Evolutionary conservation across 2,113 vertebrate species (phyloP).

Genomic region (Halichoeres trimaculatus): DNA sequence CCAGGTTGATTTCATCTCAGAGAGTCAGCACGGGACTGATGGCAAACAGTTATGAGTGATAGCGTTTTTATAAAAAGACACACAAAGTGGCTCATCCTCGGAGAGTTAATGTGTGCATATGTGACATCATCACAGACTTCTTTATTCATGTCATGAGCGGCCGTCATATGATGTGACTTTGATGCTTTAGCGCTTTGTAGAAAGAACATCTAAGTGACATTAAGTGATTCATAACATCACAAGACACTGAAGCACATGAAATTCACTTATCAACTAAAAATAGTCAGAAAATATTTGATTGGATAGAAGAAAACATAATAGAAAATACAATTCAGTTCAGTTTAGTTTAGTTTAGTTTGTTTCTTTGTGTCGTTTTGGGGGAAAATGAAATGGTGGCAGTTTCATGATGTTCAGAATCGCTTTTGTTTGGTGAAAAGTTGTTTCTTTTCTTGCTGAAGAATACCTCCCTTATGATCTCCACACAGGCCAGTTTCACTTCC

Average conservation of each 20-base stretch:
- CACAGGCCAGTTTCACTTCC: conserved; percentile 16
- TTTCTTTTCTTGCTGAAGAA: conserved; percentile 3
- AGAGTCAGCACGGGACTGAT: neutral
- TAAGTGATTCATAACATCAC: conserved; percentile 30
- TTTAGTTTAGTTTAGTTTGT: neutral
- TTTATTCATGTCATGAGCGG: conserved; percentile 5
- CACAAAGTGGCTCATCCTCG: neutral
- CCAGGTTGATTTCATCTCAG: neutral
- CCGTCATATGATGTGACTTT: conserved; percentile 9
- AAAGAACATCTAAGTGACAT: conserved; percentile 22
- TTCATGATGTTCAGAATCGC: neutral
- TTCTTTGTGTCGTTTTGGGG: neutral
- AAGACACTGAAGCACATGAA: conserved; percentile 32
- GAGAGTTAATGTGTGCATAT: neutral
- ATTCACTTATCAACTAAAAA: conserved; percentile 18
- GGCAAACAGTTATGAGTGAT: neutral
- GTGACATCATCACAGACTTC: conserved; percentile 20
- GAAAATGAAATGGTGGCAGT: neutral
- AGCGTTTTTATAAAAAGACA: neutral
- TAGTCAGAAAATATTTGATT: conserved; percentile 2
- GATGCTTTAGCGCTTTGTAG: conserved; percentile 17
- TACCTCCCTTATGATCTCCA: conserved; percentile 22
- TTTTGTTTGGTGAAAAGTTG: conserved; percentile 8
- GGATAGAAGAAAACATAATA: conserved; percentile 8
- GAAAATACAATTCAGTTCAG: conserved; percentile 1